Evolutionary conservation across 1,140 invertebrate species (phyloP), one percentile per base, ranked within the genome.

Genomic region (Cydia pomonella): DNA sequence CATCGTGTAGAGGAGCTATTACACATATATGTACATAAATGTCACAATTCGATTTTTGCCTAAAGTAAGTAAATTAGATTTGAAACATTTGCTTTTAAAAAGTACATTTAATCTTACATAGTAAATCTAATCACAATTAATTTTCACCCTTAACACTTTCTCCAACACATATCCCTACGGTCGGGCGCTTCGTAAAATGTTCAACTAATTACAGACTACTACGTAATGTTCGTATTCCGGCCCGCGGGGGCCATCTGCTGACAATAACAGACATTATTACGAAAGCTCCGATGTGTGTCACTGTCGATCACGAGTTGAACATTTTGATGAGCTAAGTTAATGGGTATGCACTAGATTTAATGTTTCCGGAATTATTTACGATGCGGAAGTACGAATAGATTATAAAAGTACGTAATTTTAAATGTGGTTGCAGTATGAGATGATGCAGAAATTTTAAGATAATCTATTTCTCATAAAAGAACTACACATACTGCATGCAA

Each of bases 221-320:
- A 33, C 25, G 64, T 69, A 84, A 88, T 87, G 85, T 81, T 79
- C 81, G 75, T 83, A 83, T 85, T 86, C 87, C 84, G 83, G 79
- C 77, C 80, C 77, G 76, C 77, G 50, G 77, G 78, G 81, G 81
- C 80, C 84, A 86, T 85, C 81, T 83, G 86, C 73, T 75, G 64
- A 75, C 81, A 81, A 80, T 82, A 80, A 81, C 79, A 69, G 76
- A 73, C 74, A 79, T 80, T 79, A 83, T 47, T 72, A 72, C 25
- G 44, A 72, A 44, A 27, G 25, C 18, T 50, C 21, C 71, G 21
- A 72, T 72, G 64, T 69, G 29, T 69, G 64, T 69, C 64, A 69
- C 64, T 33, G 27, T 16, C 63, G 16, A 18, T 33, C 29, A 69
- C n/a, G 64, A 41, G 18, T 69, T 41, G 27, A 16, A 69, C 18